A percentile compares a stretch with the other conserved stretches of the same genome.
Evolutionary conservation across 2,797 vertebrate species (phyloP).

Genomic region (Periophthalmus magnuspinnatus): DNA sequence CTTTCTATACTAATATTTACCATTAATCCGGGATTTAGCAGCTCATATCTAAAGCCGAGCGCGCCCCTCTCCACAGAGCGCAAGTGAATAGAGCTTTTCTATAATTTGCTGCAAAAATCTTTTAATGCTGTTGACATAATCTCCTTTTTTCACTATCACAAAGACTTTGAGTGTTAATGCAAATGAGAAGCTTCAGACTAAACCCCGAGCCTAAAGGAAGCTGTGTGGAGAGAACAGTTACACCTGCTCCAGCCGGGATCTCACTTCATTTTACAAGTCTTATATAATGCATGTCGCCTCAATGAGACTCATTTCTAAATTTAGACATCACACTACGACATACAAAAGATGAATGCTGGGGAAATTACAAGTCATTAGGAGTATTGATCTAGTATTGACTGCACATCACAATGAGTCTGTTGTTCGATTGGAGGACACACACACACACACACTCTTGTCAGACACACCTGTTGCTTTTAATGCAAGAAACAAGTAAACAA

Average conservation of each 20-base stretch:
- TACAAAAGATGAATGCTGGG: too few relatives aligned
- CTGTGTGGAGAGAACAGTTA: slow-evolving; percentile 28
- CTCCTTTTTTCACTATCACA: slow-evolving; percentile 1
- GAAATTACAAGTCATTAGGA: slow-evolving; percentile 19
- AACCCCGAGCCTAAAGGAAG: slow-evolving; percentile 28
- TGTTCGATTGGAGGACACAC: too few relatives aligned
- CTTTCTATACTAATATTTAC: slow-evolving; percentile 13
- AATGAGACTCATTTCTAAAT: slow-evolving; percentile 57
- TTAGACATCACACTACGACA: slow-evolving; percentile 45
- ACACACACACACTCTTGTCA: background rate
- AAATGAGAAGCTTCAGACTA: slow-evolving; percentile 1
- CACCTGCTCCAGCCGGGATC: slow-evolving; percentile 43
- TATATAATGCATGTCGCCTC: slow-evolving; percentile 48
- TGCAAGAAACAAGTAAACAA: background rate
- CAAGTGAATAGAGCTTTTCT: slow-evolving; percentile 14
- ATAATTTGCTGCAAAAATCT: slow-evolving; percentile 11
- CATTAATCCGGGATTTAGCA: slow-evolving; percentile 9
- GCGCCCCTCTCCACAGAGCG: too few relatives aligned
- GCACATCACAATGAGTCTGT: background rate
- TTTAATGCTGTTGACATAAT: slow-evolving; percentile 9
- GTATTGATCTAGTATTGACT: slow-evolving; percentile 10
- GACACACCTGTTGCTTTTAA: background rate
- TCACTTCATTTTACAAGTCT: slow-evolving; percentile 34
- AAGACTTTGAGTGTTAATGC: slow-evolving; percentile 8
- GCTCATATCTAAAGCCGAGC: slow-evolving; percentile 3